Evolutionary conservation across 1,140 invertebrate genomes (phyloP).

Genomic region (Heliothis virescens): DNA sequence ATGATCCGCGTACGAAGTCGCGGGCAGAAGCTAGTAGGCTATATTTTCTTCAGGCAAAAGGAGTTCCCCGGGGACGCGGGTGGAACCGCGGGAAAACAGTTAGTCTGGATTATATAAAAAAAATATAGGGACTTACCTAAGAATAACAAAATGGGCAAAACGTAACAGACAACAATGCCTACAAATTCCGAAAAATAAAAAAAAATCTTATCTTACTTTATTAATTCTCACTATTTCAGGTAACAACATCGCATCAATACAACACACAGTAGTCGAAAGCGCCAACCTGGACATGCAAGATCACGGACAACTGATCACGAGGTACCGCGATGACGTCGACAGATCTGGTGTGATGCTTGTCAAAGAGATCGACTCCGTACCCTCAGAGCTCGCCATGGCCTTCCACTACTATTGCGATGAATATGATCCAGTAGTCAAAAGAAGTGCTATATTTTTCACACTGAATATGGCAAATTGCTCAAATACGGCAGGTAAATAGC

Average conservation of each 20-base stretch:
- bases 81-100: too few relatives aligned
- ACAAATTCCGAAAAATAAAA: too few relatives aligned
- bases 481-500: conserved; percentile 55
- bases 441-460: conserved; percentile 85
- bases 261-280: conserved; percentile 65
- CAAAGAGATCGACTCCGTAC: conserved; percentile 79
- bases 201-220: background rate
- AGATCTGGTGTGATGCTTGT: conserved; percentile 81
- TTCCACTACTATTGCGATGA: conserved; percentile 87
- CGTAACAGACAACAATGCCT: too few relatives aligned
- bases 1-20: too few relatives aligned
- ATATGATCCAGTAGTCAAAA: conserved; percentile 81
- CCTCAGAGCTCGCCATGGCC: conserved; percentile 82
- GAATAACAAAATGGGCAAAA: too few relatives aligned
- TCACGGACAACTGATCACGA: conserved; percentile 78
- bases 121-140: too few relatives aligned
- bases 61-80: too few relatives aligned
- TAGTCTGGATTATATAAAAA: too few relatives aligned
- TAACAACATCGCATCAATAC: conserved; percentile 61
- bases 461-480: conserved; percentile 75
- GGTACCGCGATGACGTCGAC: conserved; percentile 69
- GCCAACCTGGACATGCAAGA: conserved; percentile 66
- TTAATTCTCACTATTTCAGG: conserved; percentile 61
- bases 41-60: too few relatives aligned
- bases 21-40: too few relatives aligned